Evolutionary conservation across 2,797 vertebrate genomes (phyloP).

Genomic region (Chrysocyon brachyurus): DNA sequence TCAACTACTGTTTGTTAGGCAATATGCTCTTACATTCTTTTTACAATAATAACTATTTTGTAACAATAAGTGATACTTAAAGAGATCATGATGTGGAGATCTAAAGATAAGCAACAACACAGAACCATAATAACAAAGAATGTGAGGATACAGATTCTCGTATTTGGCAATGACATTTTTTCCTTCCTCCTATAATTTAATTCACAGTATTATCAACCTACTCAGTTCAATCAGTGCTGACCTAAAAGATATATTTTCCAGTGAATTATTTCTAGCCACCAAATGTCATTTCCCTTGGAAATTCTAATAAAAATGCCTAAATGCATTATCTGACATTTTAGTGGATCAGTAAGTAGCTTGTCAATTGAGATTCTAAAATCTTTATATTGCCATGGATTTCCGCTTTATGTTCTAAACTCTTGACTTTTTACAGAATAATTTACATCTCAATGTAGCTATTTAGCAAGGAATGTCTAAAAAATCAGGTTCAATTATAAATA

Average conservation of each 20-base stretch:
- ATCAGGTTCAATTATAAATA: constrained; percentile 71
- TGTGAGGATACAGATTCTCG: not conserved
- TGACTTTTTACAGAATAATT: constrained; percentile 70
- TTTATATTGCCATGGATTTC: constrained; percentile 78
- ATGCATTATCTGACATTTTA: constrained; percentile 74
- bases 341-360: constrained; percentile 72
- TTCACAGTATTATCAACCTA: constrained; percentile 38
- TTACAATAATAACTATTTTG: not conserved
- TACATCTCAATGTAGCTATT: constrained; percentile 51
- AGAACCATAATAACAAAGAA: not conserved
- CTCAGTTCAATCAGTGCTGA: constrained; percentile 50
- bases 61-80: not conserved
- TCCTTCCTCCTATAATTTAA: constrained; percentile 39
- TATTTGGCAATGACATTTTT: not conserved
- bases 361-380: constrained; percentile 74
- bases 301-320: constrained; percentile 73
- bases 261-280: constrained; percentile 39
- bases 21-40: not conserved
- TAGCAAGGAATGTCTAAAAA: constrained; percentile 68
- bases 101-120: not conserved
- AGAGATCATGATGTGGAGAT: not conserved
- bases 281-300: constrained; percentile 73
- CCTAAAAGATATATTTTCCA: constrained; percentile 56
- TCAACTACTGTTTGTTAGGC: not conserved
- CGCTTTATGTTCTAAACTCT: constrained; percentile 61